Evolutionary conservation across 1,140 invertebrate genomes (phyloP).

Genomic region (Drosophila orosa): DNA sequence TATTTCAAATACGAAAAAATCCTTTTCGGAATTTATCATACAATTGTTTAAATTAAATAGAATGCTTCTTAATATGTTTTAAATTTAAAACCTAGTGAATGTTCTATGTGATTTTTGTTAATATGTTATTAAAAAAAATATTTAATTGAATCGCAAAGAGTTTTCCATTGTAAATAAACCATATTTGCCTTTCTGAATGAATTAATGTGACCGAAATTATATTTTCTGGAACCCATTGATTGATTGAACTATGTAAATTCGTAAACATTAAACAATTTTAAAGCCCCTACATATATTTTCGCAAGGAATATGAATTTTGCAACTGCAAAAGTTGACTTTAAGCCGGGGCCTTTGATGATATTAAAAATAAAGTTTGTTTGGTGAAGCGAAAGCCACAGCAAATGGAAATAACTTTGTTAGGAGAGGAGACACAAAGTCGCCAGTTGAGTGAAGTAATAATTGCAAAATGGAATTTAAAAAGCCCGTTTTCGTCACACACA

Average conservation of each 20-base stretch:
- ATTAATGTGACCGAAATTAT: neutral
- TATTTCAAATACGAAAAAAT: neutral
- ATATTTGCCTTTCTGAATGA: neutral
- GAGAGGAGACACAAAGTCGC: conserved; percentile 13
- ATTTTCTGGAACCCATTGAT: neutral
- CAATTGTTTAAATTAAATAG: no score
- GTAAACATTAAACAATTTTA: neutral
- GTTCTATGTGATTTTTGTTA: no score
- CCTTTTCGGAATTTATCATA: no score
- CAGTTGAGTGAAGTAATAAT: conserved; percentile 11
- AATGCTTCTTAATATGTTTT: neutral
- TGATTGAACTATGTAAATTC: neutral
- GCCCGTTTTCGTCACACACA: neutral
- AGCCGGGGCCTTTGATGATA: conserved; percentile 7
- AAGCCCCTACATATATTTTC: neutral
- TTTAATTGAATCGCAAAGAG: no score
- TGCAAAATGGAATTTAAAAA: conserved; percentile 15
- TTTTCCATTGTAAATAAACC: neutral
- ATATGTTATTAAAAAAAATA: no score
- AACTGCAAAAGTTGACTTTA: conserved; percentile 1
- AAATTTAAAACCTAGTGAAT: no score
- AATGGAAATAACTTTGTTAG: conserved; percentile 25
- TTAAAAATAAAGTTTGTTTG: conserved; percentile 22
- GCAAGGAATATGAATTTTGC: neutral
- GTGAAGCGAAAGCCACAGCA: conserved; percentile 12